Conservation (phyloP, 2,797 vertebrate genomes). For the Gymnoscopelus braueri region DNA sequence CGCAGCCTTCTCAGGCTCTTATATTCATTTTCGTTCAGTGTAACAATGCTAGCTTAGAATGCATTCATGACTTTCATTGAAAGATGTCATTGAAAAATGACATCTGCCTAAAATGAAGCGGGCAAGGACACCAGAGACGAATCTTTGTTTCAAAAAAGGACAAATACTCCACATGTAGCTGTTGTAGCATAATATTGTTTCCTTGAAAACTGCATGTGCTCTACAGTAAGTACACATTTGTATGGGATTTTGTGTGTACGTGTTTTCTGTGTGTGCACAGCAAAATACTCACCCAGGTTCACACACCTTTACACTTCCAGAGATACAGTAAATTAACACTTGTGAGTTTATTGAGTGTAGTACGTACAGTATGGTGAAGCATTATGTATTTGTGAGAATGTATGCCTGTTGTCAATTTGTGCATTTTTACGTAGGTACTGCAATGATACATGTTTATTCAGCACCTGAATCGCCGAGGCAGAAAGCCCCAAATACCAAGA, state of each 20-base stretch:
- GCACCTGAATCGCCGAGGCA: background rate
- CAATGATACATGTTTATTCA: too few species aligned
- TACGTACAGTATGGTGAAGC: too few species aligned
- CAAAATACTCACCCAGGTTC: too few species aligned
- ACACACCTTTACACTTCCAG: too few species aligned
- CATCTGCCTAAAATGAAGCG: background rate
- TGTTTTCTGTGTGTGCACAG: too few species aligned
- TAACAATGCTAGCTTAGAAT: slow-evolving; percentile 23
- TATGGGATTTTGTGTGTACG: too few species aligned
- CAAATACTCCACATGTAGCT: background rate
- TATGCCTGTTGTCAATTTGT: too few species aligned
- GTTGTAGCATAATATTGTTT: background rate
- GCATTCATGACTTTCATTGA: slow-evolving; percentile 26
- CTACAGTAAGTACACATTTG: background rate
- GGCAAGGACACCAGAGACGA: background rate
- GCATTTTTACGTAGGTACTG: too few species aligned
- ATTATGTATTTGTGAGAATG: too few species aligned
- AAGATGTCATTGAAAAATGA: background rate
- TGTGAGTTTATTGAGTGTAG: too few species aligned
- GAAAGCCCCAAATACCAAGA: slow-evolving; percentile 36
- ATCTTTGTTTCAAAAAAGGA: background rate
- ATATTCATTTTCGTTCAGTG: slow-evolving; percentile 56
- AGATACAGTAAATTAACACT: too few species aligned
- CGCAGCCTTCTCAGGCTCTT: slow-evolving; percentile 32
- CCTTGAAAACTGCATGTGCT: background rate